A percentile compares a stretch with the other conserved stretches of the same genome.
These are phyloP conservation scores for Microtus obscurus DNA, from an alignment of 2,797 vertebrate genomes.

Conservation along the genomic window DNA sequence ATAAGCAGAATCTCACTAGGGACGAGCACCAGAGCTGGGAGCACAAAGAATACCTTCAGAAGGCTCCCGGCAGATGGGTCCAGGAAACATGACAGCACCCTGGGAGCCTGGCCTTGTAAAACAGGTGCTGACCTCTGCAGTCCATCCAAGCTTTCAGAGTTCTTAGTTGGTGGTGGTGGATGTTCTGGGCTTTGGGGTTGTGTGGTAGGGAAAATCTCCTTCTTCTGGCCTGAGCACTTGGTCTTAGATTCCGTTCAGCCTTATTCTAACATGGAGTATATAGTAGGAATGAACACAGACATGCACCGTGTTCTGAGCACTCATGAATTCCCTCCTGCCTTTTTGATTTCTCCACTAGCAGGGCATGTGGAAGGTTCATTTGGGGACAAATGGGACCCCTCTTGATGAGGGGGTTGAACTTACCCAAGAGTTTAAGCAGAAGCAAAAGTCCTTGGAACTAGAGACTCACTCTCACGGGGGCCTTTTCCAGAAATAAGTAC, in stretches of 20 bases:
- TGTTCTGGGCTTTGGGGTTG: background rate
- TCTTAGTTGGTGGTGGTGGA: background rate
- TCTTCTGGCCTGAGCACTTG: background rate
- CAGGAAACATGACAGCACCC: background rate
- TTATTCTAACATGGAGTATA: background rate
- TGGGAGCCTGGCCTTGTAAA: fast-evolving
- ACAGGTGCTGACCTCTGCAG: background rate
- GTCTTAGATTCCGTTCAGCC: background rate
- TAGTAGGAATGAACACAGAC: background rate
- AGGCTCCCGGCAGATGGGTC: fast-evolving
- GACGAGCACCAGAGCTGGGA: background rate
- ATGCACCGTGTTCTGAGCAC: background rate
- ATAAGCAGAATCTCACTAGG: background rate
- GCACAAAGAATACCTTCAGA: fast-evolving
- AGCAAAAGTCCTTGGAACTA: background rate
- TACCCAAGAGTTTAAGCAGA: background rate
- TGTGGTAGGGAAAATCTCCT: background rate
- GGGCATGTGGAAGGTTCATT: background rate
- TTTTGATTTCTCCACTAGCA: background rate
- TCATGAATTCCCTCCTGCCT: background rate
- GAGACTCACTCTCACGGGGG: too few relatives aligned
- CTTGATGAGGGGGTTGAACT: background rate
- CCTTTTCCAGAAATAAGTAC: background rate
- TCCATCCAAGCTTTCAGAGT: background rate
- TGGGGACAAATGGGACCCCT: background rate